Percentiles rank a stretch among this genome's conserved stretches.
phyloP scores from a whole-genome alignment of 2,797 vertebrate species.

The Psittacula echo region DNA sequence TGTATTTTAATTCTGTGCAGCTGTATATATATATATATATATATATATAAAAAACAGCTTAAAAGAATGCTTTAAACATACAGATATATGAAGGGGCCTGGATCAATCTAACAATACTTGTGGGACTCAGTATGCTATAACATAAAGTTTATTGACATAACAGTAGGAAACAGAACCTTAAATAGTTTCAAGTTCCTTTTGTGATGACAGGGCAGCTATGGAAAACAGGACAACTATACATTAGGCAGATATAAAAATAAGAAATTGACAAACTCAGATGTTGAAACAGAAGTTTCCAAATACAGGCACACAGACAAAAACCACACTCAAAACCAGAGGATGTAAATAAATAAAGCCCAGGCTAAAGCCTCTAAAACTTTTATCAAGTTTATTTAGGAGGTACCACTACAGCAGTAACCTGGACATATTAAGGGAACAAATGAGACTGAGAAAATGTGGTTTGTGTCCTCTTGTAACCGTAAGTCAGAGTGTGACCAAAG shows the following conservation, averaged over 20 bases:
- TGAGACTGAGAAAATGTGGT: neutral
- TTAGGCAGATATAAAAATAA: neutral
- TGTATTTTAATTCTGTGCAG: constrained; percentile 10
- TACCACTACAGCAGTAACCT: neutral
- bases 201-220: neutral
- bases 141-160: neutral
- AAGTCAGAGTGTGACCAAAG: neutral
- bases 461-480: neutral
- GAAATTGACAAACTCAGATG: neutral
- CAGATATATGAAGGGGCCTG: neutral
- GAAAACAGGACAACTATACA: neutral
- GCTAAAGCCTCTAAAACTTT: neutral
- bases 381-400: neutral
- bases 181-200: constrained; percentile 45
- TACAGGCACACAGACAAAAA: neutral
- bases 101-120: neutral
- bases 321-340: neutral
- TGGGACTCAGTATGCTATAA: constrained; percentile 17
- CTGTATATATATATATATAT: neutral
- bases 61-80: constrained; percentile 21
- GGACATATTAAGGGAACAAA: neutral
- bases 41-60: neutral
- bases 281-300: neutral
- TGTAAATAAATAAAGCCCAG: neutral
- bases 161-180: constrained; percentile 8